These are phyloP conservation scores for Scaptomyza hsui DNA, from an alignment of 1,140 invertebrate species.

Conservation along the genomic window DNA sequence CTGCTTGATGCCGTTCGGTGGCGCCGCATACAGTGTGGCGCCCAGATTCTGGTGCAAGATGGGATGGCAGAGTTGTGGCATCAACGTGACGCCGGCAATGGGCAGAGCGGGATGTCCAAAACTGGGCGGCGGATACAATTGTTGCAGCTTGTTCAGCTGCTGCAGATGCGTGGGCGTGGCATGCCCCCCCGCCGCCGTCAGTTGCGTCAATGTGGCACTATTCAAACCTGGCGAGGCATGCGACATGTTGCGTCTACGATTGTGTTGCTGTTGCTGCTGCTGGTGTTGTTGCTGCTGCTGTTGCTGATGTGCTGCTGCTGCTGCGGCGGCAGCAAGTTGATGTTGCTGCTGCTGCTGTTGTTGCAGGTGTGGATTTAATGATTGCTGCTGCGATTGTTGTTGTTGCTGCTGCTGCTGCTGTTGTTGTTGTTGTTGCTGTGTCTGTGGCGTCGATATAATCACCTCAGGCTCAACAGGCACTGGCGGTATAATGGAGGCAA, in stretches of 20 bases:
- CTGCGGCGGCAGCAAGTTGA: slow-evolving; percentile 23
- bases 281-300: slow-evolving; percentile 37
- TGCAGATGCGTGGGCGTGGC: slow-evolving; percentile 64
- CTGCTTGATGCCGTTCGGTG: slow-evolving; percentile 79
- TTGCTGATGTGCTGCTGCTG: slow-evolving; percentile 44
- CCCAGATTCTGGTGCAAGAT: slow-evolving; percentile 80
- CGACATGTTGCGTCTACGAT: slow-evolving; percentile 45
- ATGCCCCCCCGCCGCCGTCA: slow-evolving; percentile 45
- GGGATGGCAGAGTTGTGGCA: slow-evolving; percentile 80
- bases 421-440: slow-evolving; percentile 52
- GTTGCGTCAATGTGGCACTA: slow-evolving; percentile 51
- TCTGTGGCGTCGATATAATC: slow-evolving; percentile 57
- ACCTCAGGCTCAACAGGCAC: slow-evolving; percentile 80
- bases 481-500: slow-evolving; percentile 71
- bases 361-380: slow-evolving; percentile 20
- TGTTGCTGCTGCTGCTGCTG: slow-evolving; percentile 50
- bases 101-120: slow-evolving; percentile 76
- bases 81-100: slow-evolving; percentile 73
- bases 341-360: slow-evolving; percentile 44
- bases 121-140: slow-evolving; percentile 77
- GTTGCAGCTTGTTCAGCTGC: slow-evolving; percentile 78
- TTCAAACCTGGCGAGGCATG: slow-evolving; percentile 40
- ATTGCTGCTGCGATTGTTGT: slow-evolving; percentile 28
- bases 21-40: slow-evolving; percentile 66
- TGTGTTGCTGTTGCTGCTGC: slow-evolving; percentile 60